phyloP scores from a whole-genome alignment of 2,113 vertebrate species.

The Sterrhoptilus dennistouni region DNA sequence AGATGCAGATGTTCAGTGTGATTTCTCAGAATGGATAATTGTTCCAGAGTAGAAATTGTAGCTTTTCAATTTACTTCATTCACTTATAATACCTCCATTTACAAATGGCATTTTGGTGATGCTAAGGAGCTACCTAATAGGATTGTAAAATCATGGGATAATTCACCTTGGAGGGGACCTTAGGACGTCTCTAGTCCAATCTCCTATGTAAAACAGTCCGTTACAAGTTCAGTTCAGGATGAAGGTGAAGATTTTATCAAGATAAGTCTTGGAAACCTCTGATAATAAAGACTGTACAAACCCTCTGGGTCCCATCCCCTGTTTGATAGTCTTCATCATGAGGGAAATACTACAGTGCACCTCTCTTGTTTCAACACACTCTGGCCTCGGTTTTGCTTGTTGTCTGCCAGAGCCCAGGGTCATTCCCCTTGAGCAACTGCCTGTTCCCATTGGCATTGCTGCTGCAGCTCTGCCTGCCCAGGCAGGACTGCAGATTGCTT shows the following conservation, averaged over 20 bases:
- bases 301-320: background rate
- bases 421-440: background rate
- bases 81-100: background rate
- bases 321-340: background rate
- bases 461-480: background rate
- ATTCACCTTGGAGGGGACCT: background rate
- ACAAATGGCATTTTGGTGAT: background rate
- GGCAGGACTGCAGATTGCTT: background rate
- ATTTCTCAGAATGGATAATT: background rate
- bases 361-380: fast-evolving
- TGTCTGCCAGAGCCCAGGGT: background rate
- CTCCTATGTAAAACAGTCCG: background rate
- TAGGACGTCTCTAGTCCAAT: background rate
- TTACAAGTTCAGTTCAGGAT: background rate
- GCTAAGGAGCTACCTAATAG: background rate
- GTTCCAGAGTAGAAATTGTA: background rate
- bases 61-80: background rate
- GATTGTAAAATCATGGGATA: background rate
- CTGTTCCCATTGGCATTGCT: fast-evolving
- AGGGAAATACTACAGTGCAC: background rate
- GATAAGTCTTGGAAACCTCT: background rate
- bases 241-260: background rate
- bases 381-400: fast-evolving
- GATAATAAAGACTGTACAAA: background rate
- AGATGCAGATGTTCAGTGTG: background rate